Evolutionary conservation across 2,113 vertebrate genomes (phyloP).

Genomic region (Rhinoptilus africanus): DNA sequence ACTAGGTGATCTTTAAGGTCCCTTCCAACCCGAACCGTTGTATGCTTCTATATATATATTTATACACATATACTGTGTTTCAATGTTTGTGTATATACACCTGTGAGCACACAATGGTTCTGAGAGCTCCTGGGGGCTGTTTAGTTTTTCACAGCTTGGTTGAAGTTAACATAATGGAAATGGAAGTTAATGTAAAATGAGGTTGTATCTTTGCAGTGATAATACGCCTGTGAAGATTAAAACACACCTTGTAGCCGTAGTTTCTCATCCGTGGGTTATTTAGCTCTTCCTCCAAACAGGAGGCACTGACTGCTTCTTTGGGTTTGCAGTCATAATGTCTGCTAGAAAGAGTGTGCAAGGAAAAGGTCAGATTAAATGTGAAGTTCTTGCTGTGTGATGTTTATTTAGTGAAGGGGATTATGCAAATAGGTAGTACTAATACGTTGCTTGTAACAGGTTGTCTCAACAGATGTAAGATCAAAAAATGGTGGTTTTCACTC

Average conservation of each 20-base stretch:
- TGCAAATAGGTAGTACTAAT: neutral
- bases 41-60: fast-evolving
- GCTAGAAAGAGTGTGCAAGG: neutral
- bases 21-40: neutral
- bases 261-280: fast-evolving
- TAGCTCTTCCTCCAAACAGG: neutral
- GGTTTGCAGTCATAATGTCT: neutral
- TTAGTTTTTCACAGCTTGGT: too few species aligned
- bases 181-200: neutral
- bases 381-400: neutral
- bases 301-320: neutral
- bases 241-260: fast-evolving
- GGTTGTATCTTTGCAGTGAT: fast-evolving
- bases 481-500: fast-evolving
- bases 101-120: fast-evolving
- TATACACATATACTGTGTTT: too few species aligned
- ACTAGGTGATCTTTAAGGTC: neutral
- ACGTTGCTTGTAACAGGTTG: neutral
- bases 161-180: neutral
- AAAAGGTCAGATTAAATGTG: neutral
- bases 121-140: neutral
- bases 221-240: neutral
- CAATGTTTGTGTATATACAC: fast-evolving
- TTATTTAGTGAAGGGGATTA: neutral
- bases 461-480: neutral